Evolutionary conservation across 2,797 vertebrate genomes (phyloP).

Genomic region (Gymnoscopelus microlampas): DNA sequence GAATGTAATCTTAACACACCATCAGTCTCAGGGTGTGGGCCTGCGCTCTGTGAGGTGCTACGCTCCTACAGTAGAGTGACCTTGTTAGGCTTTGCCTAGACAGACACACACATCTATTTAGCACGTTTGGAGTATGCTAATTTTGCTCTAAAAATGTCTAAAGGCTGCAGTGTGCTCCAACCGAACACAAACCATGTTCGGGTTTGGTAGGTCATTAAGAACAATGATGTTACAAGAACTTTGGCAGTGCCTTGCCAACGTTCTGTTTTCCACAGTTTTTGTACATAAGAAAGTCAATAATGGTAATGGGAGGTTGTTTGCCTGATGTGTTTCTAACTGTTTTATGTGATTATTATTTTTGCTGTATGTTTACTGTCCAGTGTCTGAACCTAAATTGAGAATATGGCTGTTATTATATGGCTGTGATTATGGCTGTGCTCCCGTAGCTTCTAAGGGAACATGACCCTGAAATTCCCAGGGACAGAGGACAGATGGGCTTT

Average conservation of each 20-base stretch:
- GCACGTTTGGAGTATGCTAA: background rate
- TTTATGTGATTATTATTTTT: no score
- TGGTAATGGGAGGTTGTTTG: conserved; percentile 1
- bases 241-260: no score
- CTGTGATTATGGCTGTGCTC: conserved; percentile 24
- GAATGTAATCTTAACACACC: conserved; percentile 54
- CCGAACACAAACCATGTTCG: no score
- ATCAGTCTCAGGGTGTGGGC: conserved; percentile 38
- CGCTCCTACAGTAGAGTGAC: conserved; percentile 37
- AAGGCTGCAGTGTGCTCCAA: background rate
- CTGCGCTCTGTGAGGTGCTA: conserved; percentile 25
- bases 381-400: no score
- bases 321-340: no score
- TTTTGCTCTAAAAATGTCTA: conserved; percentile 13
- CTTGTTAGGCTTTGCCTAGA: conserved; percentile 38
- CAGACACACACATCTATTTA: conserved; percentile 4
- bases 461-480: conserved; percentile 35
- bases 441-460: conserved; percentile 7
- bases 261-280: background rate
- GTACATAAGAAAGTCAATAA: conserved; percentile 2
- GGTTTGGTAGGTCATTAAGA: no score
- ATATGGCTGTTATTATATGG: background rate
- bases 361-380: no score
- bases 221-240: no score
- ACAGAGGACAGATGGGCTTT: conserved; percentile 15